Evolutionary conservation across 2,888 invertebrate species (phyloP).

Genomic region (Harpagoxenus sublaevis): DNA sequence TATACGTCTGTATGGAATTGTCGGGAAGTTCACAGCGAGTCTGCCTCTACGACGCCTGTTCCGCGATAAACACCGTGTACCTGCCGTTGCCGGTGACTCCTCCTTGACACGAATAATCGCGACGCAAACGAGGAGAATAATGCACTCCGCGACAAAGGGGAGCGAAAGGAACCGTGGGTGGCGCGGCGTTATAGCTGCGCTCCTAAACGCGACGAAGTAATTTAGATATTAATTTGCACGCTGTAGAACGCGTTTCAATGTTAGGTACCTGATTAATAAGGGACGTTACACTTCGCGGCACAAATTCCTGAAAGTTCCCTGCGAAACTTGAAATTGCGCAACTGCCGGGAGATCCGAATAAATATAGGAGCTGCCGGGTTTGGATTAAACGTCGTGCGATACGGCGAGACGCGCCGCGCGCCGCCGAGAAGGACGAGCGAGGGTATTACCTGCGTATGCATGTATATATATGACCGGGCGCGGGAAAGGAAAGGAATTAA

Average conservation of each 20-base stretch:
- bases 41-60: not conserved
- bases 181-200: not conserved
- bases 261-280: slow-evolving; percentile 42
- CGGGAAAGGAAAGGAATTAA: slow-evolving; percentile 23
- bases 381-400: slow-evolving; percentile 19
- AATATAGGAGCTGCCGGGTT: slow-evolving; percentile 38
- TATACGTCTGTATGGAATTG: not conserved
- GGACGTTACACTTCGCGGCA: not conserved
- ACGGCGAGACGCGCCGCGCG: not conserved
- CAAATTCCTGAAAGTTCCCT: slow-evolving; percentile 41
- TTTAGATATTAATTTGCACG: slow-evolving; percentile 49
- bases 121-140: slow-evolving; percentile 21
- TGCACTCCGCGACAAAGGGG: not conserved
- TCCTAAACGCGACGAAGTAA: not conserved
- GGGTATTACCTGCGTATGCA: slow-evolving; percentile 24
- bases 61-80: slow-evolving; percentile 10
- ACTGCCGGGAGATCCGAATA: slow-evolving; percentile 42
- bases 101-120: slow-evolving; percentile 38
- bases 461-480: slow-evolving; percentile 19
- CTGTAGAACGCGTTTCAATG: slow-evolving; percentile 31
- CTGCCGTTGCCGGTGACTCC: not conserved
- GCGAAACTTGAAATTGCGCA: slow-evolving; percentile 53
- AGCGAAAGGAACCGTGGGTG: not conserved
- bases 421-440: not conserved
- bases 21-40: not conserved